Evolutionary conservation across 1,140 invertebrate species (phyloP).

Genomic region (Panagrolaimus sp.): DNA sequence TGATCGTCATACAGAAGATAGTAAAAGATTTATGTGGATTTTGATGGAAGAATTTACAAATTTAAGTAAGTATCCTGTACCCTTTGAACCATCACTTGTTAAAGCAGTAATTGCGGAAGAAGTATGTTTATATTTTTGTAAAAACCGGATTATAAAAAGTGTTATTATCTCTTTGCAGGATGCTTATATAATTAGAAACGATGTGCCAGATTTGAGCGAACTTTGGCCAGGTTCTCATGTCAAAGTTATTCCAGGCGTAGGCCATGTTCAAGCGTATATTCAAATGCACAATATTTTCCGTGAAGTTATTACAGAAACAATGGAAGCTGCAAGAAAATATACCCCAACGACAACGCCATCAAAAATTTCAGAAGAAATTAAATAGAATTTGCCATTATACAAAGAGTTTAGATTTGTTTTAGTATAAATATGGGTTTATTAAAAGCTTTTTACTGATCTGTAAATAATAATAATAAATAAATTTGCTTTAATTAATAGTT

Average conservation of each 20-base stretch:
- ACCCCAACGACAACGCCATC: no score
- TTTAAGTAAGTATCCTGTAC: conserved; percentile 78
- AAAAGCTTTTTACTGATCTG: no score
- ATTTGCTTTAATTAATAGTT: no score
- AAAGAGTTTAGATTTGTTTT: no score
- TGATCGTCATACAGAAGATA: neutral
- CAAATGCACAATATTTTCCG: neutral
- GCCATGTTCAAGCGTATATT: conserved; percentile 78
- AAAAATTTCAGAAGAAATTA: no score
- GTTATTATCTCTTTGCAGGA: neutral
- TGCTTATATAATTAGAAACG: conserved; percentile 8
- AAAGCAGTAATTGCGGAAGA: conserved; percentile 75
- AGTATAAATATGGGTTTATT: no score
- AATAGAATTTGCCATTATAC: no score
- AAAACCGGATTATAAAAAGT: no score
- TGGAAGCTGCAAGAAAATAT: neutral
- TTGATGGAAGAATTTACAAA: conserved; percentile 99
- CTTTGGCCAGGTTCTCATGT: conserved; percentile 73
- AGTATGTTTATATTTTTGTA: conserved; percentile 57
- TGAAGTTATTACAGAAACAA: neutral
- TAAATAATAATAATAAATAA: no score
- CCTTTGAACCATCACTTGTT: conserved; percentile 75
- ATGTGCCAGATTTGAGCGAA: conserved; percentile 27
- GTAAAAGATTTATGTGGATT: conserved; percentile 83
- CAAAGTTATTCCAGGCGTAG: conserved; percentile 71